Conservation (phyloP, 2,113 vertebrate species). For the Corynorhinus townsendii region DNA sequence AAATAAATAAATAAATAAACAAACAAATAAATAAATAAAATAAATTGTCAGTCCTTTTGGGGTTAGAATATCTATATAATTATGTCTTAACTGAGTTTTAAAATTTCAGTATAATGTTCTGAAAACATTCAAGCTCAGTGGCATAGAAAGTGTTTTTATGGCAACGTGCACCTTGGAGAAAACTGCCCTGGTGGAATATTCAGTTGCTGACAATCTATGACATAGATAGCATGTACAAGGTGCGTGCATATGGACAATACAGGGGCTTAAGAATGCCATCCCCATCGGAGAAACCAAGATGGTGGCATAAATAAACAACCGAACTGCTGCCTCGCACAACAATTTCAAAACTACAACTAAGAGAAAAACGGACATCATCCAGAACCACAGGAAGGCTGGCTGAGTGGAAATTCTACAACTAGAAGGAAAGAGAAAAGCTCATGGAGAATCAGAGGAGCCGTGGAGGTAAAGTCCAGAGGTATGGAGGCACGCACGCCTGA, state of each 20-base stretch:
- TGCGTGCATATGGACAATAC: background rate
- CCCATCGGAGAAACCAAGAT: background rate
- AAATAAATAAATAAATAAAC: too few relatives aligned
- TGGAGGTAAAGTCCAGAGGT: too few relatives aligned
- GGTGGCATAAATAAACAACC: too few relatives aligned
- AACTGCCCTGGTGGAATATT: conserved; percentile 12
- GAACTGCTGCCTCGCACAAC: too few relatives aligned
- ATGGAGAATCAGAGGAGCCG: too few relatives aligned
- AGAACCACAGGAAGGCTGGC: too few relatives aligned
- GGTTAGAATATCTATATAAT: background rate
- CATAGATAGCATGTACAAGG: background rate
- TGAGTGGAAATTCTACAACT: too few relatives aligned
- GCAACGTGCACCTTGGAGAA: background rate
- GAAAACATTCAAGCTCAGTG: conserved; percentile 17
- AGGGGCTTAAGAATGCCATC: background rate
- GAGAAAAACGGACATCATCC: too few relatives aligned
- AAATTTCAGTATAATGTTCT: conserved; percentile 50
- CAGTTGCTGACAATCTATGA: conserved; percentile 1
- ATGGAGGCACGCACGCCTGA: too few relatives aligned
- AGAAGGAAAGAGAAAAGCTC: too few relatives aligned
- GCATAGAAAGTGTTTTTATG: conserved; percentile 5
- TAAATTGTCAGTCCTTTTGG: background rate
- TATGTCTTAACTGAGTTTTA: conserved; percentile 30
- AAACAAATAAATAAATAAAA: too few relatives aligned
- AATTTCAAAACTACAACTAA: too few relatives aligned